Evolutionary conservation across 2,113 vertebrate genomes (phyloP).

Genomic region (Leiothrix lutea): DNA sequence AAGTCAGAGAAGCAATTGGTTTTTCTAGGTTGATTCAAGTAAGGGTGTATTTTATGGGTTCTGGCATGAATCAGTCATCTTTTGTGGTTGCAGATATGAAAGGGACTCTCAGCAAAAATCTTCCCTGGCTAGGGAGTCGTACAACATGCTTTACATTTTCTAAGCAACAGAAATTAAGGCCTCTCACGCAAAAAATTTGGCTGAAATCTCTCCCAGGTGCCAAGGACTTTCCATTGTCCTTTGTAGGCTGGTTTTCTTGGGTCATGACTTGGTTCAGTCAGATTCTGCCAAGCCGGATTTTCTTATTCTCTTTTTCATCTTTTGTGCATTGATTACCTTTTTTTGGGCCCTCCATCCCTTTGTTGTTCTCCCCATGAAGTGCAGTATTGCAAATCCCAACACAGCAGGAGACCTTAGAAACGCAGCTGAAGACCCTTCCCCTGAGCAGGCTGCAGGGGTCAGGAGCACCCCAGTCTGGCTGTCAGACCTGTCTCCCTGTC

Average conservation of each 20-base stretch:
- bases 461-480: rapidly evolving
- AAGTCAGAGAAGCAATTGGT: background rate
- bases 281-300: background rate
- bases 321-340: background rate
- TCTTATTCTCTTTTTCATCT: background rate
- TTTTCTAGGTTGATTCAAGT: background rate
- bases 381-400: background rate
- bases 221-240: background rate
- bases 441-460: background rate
- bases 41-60: background rate
- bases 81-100: rapidly evolving
- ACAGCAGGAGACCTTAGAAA: background rate
- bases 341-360: background rate
- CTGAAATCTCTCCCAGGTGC: background rate
- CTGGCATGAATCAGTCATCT: background rate
- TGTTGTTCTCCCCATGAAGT: background rate
- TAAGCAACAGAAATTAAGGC: background rate
- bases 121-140: background rate
- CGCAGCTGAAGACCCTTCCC: background rate
- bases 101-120: background rate
- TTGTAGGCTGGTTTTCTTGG: background rate
- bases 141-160: background rate
- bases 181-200: background rate
- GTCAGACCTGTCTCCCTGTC: background rate
- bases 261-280: background rate